Evolutionary conservation across 92 coral and sea anemone genomes (phyloP).

Genomic region (Palythoa heliodiscus): DNA sequence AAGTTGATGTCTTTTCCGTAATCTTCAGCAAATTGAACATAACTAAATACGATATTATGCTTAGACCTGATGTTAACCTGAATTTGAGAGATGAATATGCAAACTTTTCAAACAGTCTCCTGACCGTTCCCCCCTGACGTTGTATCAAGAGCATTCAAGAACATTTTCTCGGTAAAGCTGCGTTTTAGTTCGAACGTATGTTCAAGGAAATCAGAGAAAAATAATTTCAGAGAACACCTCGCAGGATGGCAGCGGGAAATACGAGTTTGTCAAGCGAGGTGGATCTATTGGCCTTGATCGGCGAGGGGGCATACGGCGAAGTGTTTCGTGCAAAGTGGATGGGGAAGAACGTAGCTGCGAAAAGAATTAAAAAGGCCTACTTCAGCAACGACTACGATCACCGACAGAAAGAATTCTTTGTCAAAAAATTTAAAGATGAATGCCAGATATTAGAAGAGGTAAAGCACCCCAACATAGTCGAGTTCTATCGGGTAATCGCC

Average conservation of each 20-base stretch:
- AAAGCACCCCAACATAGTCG: slow-evolving; percentile 70
- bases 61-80: background rate
- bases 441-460: slow-evolving; percentile 57
- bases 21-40: background rate
- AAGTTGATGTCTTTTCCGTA: background rate
- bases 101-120: background rate
- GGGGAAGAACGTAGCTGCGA: slow-evolving; percentile 28
- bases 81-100: background rate
- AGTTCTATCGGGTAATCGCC: slow-evolving; percentile 67
- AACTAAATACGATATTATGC: background rate
- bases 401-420: slow-evolving; percentile 39
- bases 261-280: too few relatives aligned
- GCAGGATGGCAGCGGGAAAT: too few relatives aligned
- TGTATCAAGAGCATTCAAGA: too few relatives aligned
- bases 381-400: slow-evolving; percentile 58
- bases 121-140: background rate
- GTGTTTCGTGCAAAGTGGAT: slow-evolving; percentile 36
- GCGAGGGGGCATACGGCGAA: slow-evolving; percentile 30
- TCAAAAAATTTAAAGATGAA: slow-evolving; percentile 62
- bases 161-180: slow-evolving; percentile 1
- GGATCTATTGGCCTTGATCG: background rate
- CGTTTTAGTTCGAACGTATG: background rate
- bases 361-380: slow-evolving; percentile 6
- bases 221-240: too few relatives aligned
- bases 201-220: slow-evolving; percentile 8